Percentiles rank a stretch among this genome's conserved stretches.
Evolutionary conservation across 2,888 invertebrate species (phyloP).

Genomic region (Epistrophe eligans): DNA sequence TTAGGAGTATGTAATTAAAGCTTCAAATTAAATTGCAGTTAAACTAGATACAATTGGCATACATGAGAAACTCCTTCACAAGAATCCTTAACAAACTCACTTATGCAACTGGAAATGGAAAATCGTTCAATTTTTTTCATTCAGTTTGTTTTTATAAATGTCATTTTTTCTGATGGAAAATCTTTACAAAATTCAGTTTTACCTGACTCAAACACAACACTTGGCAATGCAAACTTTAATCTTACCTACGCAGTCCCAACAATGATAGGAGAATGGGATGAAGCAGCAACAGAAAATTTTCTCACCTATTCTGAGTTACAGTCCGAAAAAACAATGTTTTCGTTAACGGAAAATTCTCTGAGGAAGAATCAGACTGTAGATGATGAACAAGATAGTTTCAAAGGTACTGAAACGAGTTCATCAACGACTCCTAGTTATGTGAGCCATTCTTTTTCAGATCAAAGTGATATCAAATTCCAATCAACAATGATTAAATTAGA

Average conservation of each 20-base stretch:
- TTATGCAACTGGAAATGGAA: slow-evolving; percentile 65
- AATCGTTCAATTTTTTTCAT: slow-evolving; percentile 45
- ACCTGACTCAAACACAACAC: slow-evolving; percentile 33
- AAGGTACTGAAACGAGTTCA: slow-evolving; percentile 13
- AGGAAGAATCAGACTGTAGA: not conserved
- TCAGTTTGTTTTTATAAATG: slow-evolving; percentile 43
- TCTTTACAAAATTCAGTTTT: slow-evolving; percentile 20
- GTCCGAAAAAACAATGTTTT: not conserved
- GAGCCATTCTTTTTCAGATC: not conserved
- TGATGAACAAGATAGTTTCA: slow-evolving; percentile 6
- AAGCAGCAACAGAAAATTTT: not conserved
- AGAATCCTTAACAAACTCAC: slow-evolving; percentile 13
- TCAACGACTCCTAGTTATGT: not conserved
- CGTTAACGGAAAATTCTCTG: not conserved
- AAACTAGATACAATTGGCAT: too few relatives aligned
- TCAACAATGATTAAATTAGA: slow-evolving; percentile 41
- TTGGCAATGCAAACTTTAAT: not conserved
- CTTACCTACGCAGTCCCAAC: not conserved
- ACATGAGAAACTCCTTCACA: not conserved
- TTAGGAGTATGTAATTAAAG: not conserved
- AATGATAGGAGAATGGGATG: slow-evolving; percentile 6
- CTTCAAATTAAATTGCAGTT: not conserved
- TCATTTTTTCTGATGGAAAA: slow-evolving; percentile 50
- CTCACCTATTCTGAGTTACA: not conserved
- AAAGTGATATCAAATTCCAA: slow-evolving; percentile 6